Evolutionary conservation across 2,888 invertebrate species (phyloP).

Genomic region (Teinopalpus imperialis): DNA sequence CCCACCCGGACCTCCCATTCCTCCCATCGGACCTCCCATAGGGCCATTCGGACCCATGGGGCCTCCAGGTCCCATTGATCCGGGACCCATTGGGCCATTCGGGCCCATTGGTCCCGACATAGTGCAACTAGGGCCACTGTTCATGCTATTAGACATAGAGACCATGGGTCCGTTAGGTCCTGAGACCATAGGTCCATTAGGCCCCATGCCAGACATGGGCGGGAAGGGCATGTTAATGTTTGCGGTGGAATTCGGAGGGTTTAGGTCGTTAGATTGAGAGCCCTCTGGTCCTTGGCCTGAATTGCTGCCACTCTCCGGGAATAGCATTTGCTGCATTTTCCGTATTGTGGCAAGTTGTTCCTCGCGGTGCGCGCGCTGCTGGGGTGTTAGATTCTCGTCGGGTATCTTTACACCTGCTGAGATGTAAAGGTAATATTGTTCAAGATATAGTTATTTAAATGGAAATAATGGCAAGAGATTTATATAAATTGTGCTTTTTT

Average conservation of each 20-base stretch:
- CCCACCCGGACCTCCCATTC: constrained; percentile 52
- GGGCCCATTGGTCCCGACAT: constrained; percentile 72
- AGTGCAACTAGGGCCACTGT: constrained; percentile 72
- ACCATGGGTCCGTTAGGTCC: constrained; percentile 74
- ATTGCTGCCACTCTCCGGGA: constrained; percentile 87
- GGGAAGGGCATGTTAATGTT: constrained; percentile 70
- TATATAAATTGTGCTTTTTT: too few species aligned
- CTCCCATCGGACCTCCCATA: constrained; percentile 64
- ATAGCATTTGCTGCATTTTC: constrained; percentile 96
- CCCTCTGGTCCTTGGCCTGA: constrained; percentile 57
- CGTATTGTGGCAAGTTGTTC: constrained; percentile 94
- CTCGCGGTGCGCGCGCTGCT: constrained; percentile 96
- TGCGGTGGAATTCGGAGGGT: constrained; percentile 65
- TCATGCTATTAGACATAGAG: constrained; percentile 71
- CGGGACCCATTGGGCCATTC: constrained; percentile 48
- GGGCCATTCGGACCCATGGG: constrained; percentile 62
- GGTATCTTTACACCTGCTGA: constrained; percentile 91
- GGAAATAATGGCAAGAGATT: too few species aligned
- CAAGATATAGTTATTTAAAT: too few species aligned
- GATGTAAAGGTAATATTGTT: neutral
- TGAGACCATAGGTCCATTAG: constrained; percentile 68
- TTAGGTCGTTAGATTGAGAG: constrained; percentile 58
- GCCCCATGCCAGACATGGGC: constrained; percentile 65
- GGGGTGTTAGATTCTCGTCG: constrained; percentile 97
- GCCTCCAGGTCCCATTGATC: constrained; percentile 55